Conservation (phyloP, 2,113 vertebrate genomes). For the Oenanthe oenanthe region DNA sequence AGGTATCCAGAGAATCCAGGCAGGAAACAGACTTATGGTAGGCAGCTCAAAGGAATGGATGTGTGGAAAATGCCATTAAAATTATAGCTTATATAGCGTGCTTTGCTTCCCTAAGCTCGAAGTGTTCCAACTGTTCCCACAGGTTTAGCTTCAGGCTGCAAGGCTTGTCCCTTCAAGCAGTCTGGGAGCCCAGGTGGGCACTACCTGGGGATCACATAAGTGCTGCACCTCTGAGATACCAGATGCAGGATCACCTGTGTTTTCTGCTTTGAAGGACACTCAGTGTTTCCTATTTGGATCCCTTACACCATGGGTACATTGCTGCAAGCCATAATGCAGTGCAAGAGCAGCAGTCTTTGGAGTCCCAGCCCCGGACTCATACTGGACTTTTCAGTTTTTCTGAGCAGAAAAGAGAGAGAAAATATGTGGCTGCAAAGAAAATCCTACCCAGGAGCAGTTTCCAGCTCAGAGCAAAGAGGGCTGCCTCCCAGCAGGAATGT, state of each 20-base stretch:
- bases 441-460: neutral
- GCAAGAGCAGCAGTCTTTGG: neutral
- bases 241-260: neutral
- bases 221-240: neutral
- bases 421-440: neutral
- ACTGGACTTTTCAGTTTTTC: neutral
- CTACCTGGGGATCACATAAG: neutral
- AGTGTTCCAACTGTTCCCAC: neutral
- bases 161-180: neutral
- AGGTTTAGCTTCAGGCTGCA: neutral
- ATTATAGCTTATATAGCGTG: neutral
- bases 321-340: neutral
- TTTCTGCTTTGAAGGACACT: neutral
- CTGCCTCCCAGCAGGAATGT: neutral
- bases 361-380: neutral
- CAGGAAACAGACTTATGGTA: slow-evolving; percentile 17
- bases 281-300: neutral
- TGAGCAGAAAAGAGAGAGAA: neutral
- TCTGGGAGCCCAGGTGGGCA: neutral
- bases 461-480: neutral
- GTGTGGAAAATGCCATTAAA: slow-evolving; percentile 33
- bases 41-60: neutral
- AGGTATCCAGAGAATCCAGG: neutral
- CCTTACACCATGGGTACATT: fast-evolving
- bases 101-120: neutral